Percentiles rank a stretch among this genome's conserved stretches.
phyloP scores from a whole-genome alignment of 2,797 vertebrate genomes.

The Dallia pectoralis region DNA sequence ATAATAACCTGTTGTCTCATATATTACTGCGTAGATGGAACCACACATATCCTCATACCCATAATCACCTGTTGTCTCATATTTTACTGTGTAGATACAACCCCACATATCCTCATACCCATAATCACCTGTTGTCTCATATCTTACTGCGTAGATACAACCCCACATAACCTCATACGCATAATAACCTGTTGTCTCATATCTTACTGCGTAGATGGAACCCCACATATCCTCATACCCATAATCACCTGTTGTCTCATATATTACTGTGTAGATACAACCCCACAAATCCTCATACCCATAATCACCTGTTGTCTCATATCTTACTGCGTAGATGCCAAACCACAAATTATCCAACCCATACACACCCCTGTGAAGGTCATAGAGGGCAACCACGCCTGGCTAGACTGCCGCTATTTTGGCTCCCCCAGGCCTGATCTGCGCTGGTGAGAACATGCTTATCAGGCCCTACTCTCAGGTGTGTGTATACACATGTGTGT shows the following conservation, averaged over 20 bases:
- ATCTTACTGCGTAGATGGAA: slow-evolving; percentile 75
- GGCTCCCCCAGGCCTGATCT: slow-evolving; percentile 92
- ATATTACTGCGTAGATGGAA: slow-evolving; percentile 75
- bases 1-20: slow-evolving; percentile 36
- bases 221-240: slow-evolving; percentile 82
- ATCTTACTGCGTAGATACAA: slow-evolving; percentile 75
- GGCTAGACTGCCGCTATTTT: slow-evolving; percentile 89
- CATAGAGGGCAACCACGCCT: slow-evolving; percentile 82
- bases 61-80: slow-evolving; percentile 68
- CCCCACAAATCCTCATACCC: slow-evolving; percentile 82
- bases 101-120: slow-evolving; percentile 82
- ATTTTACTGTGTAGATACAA: slow-evolving; percentile 75
- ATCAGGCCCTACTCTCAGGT: slow-evolving; percentile 1
- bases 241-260: slow-evolving; percentile 68
- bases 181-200: slow-evolving; percentile 35
- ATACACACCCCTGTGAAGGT: slow-evolving; percentile 84
- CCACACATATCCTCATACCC: slow-evolving; percentile 82
- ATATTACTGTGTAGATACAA: slow-evolving; percentile 75
- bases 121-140: slow-evolving; percentile 68
- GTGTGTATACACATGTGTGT: not conserved
- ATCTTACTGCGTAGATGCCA: slow-evolving; percentile 75
- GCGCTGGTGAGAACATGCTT: slow-evolving; percentile 81
- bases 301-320: slow-evolving; percentile 68
- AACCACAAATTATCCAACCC: slow-evolving; percentile 82
- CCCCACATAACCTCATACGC: slow-evolving; percentile 81